Evolutionary conservation across 2,888 invertebrate species (phyloP).

Genomic region (Xiphydria camelus): DNA sequence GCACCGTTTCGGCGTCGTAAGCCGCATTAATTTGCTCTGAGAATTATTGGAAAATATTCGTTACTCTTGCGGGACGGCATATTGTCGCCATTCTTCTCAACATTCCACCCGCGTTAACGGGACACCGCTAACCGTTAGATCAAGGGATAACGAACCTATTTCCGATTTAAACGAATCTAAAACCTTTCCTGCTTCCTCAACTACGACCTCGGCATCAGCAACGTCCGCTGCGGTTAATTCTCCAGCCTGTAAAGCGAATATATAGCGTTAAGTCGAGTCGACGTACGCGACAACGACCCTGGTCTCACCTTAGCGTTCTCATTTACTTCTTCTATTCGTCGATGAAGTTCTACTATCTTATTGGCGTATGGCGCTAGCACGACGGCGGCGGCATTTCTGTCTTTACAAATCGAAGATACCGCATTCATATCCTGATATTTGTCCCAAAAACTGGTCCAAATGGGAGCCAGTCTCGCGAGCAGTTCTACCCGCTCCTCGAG

Average conservation of each 20-base stretch:
- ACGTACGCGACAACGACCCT: background rate
- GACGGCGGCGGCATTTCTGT: slow-evolving; percentile 33
- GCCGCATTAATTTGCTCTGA: slow-evolving; percentile 39
- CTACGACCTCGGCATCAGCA: slow-evolving; percentile 37
- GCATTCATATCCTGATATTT: slow-evolving; percentile 37
- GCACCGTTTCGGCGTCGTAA: slow-evolving; percentile 37
- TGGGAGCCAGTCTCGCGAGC: slow-evolving; percentile 52
- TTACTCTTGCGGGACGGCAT: no score
- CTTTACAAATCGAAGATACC: slow-evolving; percentile 37
- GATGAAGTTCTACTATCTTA: slow-evolving; percentile 51
- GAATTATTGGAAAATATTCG: slow-evolving; percentile 13
- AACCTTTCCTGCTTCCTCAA: slow-evolving; percentile 40
- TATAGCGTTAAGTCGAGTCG: background rate
- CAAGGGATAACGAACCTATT: slow-evolving; percentile 45
- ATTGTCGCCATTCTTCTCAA: no score
- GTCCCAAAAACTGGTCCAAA: slow-evolving; percentile 28
- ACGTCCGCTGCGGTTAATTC: slow-evolving; percentile 42
- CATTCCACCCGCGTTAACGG: no score
- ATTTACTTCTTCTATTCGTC: slow-evolving; percentile 41
- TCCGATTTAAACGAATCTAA: slow-evolving; percentile 36
- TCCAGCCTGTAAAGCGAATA: slow-evolving; percentile 33
- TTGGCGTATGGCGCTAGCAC: slow-evolving; percentile 31
- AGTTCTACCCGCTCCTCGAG: slow-evolving; percentile 59
- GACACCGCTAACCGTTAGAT: no score
- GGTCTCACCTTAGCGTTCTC: slow-evolving; percentile 42